Evolutionary conservation across 1,140 invertebrate genomes (phyloP).

Genomic region (Habropoda laboriosa): DNA sequence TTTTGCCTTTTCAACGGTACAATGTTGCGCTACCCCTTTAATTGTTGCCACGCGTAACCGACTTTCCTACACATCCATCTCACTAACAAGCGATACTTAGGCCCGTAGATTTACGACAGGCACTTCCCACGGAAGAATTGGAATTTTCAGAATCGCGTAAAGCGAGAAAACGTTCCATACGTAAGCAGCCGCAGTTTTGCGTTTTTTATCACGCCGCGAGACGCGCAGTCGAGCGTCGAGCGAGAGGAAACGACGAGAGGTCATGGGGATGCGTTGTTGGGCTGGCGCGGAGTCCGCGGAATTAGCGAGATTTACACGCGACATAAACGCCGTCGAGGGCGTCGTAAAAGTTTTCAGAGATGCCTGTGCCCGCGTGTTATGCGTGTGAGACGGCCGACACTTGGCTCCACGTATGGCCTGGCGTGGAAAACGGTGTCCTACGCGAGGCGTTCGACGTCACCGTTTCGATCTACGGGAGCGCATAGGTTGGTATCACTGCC

Average conservation of each 20-base stretch:
- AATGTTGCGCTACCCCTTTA: too few relatives aligned
- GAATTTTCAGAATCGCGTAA: neutral
- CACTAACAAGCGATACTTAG: neutral
- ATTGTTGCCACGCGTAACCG: too few relatives aligned
- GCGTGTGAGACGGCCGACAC: constrained; percentile 34
- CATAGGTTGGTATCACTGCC: constrained; percentile 59
- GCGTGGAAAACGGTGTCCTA: constrained; percentile 40
- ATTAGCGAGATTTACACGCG: constrained; percentile 79
- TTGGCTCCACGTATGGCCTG: constrained; percentile 39
- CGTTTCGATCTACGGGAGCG: constrained; percentile 36
- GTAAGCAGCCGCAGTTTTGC: constrained; percentile 46
- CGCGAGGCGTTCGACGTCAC: constrained; percentile 63
- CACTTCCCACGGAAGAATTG: neutral
- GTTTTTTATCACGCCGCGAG: constrained; percentile 56
- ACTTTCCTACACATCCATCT: neutral
- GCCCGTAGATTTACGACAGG: neutral
- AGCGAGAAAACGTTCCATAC: neutral
- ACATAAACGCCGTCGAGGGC: constrained; percentile 76
- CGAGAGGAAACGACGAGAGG: constrained; percentile 60
- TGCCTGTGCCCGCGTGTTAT: constrained; percentile 49
- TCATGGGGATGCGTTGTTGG: constrained; percentile 41
- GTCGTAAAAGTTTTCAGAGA: constrained; percentile 76
- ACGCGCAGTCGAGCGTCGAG: constrained; percentile 24
- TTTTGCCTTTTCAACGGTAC: too few relatives aligned
- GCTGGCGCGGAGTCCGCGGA: constrained; percentile 61